Percentiles rank a stretch among this genome's conserved stretches.
phyloP scores from a whole-genome alignment of 2,888 invertebrate genomes.

The Meiosimyza decipiens region DNA sequence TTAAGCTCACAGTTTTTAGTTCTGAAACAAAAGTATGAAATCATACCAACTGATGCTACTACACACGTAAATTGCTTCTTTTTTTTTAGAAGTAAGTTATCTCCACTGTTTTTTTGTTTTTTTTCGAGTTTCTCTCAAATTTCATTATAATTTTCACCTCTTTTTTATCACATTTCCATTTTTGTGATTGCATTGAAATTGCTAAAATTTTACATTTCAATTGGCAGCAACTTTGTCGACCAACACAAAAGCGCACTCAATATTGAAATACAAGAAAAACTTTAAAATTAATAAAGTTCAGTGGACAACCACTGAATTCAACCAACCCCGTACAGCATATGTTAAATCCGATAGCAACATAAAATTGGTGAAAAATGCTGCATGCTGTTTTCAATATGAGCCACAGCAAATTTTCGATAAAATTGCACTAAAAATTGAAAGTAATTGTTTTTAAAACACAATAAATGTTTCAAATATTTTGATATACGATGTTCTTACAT shows the following conservation, averaged over 20 bases:
- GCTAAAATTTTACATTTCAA: conserved; percentile 13
- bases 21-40: conserved; percentile 7
- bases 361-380: background rate
- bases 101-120: too few relatives aligned
- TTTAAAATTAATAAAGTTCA: conserved; percentile 23
- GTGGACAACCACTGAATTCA: background rate
- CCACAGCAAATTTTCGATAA: conserved; percentile 1
- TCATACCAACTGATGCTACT: background rate
- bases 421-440: conserved; percentile 16
- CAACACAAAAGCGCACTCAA: background rate
- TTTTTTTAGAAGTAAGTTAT: too few relatives aligned
- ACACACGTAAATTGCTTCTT: too few relatives aligned
- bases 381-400: background rate
- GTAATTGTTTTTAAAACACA: conserved; percentile 22
- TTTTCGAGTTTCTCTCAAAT: background rate
- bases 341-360: background rate
- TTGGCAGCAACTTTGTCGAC: conserved; percentile 20
- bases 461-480: conserved; percentile 9
- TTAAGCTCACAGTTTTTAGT: background rate
- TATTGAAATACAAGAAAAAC: background rate
- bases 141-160: background rate
- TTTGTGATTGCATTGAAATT: conserved; percentile 11
- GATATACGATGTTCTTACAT: too few relatives aligned
- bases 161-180: background rate
- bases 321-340: conserved; percentile 14